Percentiles rank a stretch among this genome's conserved stretches.
phyloP scores from a whole-genome alignment of 2,888 invertebrate genomes.

The Sinopyrophorus schimmeli region DNA sequence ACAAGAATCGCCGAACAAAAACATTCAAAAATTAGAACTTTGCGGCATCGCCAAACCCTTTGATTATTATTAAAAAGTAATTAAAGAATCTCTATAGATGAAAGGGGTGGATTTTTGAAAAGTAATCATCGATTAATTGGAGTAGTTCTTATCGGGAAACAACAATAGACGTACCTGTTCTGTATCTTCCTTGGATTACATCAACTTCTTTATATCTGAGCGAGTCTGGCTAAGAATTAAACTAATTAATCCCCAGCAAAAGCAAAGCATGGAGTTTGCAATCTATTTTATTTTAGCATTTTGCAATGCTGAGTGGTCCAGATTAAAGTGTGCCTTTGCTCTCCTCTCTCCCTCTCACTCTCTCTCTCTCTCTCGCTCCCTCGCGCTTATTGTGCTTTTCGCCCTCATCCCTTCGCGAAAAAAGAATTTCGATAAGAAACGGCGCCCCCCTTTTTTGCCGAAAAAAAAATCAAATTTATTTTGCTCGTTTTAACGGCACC shows the following conservation, averaged over 20 bases:
- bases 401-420: constrained; percentile 15
- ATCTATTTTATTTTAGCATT: constrained; percentile 48
- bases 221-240: constrained; percentile 47
- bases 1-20: no score
- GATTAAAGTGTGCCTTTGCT: constrained; percentile 42
- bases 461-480: no score
- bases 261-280: constrained; percentile 44
- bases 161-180: constrained; percentile 34
- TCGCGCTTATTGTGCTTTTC: constrained; percentile 36
- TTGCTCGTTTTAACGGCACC: background rate
- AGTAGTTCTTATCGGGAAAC: no score
- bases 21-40: no score
- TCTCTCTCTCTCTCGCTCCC: no score
- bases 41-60: no score
- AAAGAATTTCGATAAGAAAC: constrained; percentile 20
- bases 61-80: no score
- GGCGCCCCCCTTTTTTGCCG: background rate
- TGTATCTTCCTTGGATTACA: constrained; percentile 36
- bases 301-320: constrained; percentile 42
- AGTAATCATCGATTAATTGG: no score
- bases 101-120: no score
- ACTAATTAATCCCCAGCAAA: constrained; percentile 48
- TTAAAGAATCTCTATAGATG: no score
- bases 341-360: no score
- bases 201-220: constrained; percentile 41